Evolutionary conservation across 2,888 invertebrate species (phyloP).

Genomic region (Laspeyria flexula): DNA sequence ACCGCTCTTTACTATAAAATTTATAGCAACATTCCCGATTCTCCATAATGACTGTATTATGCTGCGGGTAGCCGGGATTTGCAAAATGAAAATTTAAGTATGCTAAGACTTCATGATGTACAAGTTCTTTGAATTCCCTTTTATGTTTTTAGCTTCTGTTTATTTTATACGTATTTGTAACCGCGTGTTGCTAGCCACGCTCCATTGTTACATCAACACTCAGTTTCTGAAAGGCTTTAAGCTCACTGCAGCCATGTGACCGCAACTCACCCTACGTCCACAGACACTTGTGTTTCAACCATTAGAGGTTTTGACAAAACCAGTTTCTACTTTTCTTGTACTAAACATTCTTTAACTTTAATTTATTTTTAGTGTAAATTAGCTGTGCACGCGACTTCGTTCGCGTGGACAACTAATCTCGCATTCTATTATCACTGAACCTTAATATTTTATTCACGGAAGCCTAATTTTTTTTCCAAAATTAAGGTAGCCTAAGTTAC

Average conservation of each 20-base stretch:
- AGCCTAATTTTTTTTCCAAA: too few relatives aligned
- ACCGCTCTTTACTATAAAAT: slow-evolving; percentile 57
- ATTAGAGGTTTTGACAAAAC: slow-evolving; percentile 30
- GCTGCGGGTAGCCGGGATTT: slow-evolving; percentile 43
- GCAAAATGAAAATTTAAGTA: slow-evolving; percentile 56
- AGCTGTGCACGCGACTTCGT: too few relatives aligned
- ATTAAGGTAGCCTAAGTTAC: too few relatives aligned
- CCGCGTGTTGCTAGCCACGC: slow-evolving; percentile 27
- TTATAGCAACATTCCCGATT: slow-evolving; percentile 56
- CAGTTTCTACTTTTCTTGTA: slow-evolving; percentile 19
- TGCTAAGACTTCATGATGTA: slow-evolving; percentile 40
- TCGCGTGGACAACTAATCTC: too few relatives aligned
- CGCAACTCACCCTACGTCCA: slow-evolving; percentile 42
- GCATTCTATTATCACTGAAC: too few relatives aligned
- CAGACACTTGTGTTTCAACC: slow-evolving; percentile 40
- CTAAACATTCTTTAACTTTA: slow-evolving; percentile 13
- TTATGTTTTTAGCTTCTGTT: neutral
- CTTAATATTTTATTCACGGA: too few relatives aligned
- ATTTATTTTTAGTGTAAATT: neutral
- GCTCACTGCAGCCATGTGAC: slow-evolving; percentile 44
- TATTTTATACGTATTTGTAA: slow-evolving; percentile 8
- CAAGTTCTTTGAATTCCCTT: slow-evolving; percentile 24
- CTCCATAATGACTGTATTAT: slow-evolving; percentile 60
- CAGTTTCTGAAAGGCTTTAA: slow-evolving; percentile 42
- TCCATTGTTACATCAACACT: slow-evolving; percentile 45